phyloP scores from a whole-genome alignment of 53 echinoderm and acorn worm species.

The Paelopatides confundens region DNA sequence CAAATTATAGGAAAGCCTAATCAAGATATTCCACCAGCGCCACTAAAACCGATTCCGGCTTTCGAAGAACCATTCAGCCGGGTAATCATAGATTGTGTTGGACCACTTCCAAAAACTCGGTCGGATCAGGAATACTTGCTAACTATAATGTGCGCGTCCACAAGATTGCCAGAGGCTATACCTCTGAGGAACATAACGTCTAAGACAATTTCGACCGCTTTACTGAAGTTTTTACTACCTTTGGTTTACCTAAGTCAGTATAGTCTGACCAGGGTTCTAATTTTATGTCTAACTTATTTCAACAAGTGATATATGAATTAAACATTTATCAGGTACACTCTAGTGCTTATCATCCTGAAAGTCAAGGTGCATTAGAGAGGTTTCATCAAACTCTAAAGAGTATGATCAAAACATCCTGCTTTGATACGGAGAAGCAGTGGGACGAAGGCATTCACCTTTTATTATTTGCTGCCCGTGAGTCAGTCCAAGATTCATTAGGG shows the following conservation, averaged over 20 bases:
- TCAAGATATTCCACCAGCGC: no score
- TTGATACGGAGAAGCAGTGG: constrained; percentile 51
- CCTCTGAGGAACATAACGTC: constrained; percentile 67
- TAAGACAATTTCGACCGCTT: constrained; percentile 53
- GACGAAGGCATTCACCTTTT: constrained; percentile 59
- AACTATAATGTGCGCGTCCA: no score
- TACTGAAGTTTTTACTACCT: constrained; percentile 68
- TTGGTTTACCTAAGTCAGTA: constrained; percentile 59
- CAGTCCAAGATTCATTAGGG: constrained; percentile 64
- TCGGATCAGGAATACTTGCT: constrained; percentile 67
- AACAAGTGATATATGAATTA: constrained; percentile 59
- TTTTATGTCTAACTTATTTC: constrained; percentile 60
- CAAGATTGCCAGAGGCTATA: constrained; percentile 78
- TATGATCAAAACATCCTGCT: no score
- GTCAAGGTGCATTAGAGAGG: constrained; percentile 72
- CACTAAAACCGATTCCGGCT: no score
- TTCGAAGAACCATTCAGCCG: no score
- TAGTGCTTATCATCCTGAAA: constrained; percentile 78
- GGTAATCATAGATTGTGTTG: constrained; percentile 52
- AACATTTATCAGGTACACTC: constrained; percentile 56
- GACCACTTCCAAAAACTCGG: constrained; percentile 60
- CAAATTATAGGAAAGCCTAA: no score
- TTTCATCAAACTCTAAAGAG: constrained; percentile 75
- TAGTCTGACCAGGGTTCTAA: constrained; percentile 65
- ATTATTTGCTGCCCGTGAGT: constrained; percentile 66